A percentile compares a stretch with the other conserved stretches of the same genome.
Conservation (phyloP, 2,888 invertebrate species). For the Hydraecia micacea region DNA sequence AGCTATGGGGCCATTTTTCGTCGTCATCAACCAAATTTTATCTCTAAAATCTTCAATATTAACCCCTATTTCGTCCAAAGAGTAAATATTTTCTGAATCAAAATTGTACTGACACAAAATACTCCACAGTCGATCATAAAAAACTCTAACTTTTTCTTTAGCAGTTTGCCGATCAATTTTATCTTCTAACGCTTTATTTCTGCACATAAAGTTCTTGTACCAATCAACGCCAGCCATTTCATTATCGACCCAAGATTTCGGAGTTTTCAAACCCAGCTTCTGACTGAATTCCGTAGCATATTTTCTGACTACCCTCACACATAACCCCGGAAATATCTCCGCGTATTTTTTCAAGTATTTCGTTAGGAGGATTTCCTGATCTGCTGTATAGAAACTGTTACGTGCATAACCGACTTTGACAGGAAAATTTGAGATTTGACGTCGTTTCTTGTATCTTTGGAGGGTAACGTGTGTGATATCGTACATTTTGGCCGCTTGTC, state of each 20-base stretch:
- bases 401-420: conserved; percentile 12
- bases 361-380: not conserved
- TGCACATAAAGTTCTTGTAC: conserved; percentile 21
- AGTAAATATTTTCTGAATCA: not conserved
- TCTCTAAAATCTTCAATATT: conserved; percentile 21
- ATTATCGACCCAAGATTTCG: conserved; percentile 5
- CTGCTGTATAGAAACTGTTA: not conserved
- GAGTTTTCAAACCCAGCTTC: not conserved
- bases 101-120: conserved; percentile 2
- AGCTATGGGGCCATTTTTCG: conserved; percentile 1
- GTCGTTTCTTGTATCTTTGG: not conserved
- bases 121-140: conserved; percentile 27
- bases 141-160: conserved; percentile 9
- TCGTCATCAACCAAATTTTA: conserved; percentile 18
- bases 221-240: conserved; percentile 18
- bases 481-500: not conserved
- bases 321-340: conserved; percentile 12
- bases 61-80: conserved; percentile 7
- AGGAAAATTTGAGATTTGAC: not conserved
- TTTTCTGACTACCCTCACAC: not conserved
- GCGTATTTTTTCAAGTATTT: conserved; percentile 3
- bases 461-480: not conserved
- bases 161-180: not conserved
- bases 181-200: not conserved
- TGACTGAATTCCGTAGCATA: conserved; percentile 5